phyloP scores from a whole-genome alignment of 2,797 vertebrate genomes.

The Momotus momota region DNA sequence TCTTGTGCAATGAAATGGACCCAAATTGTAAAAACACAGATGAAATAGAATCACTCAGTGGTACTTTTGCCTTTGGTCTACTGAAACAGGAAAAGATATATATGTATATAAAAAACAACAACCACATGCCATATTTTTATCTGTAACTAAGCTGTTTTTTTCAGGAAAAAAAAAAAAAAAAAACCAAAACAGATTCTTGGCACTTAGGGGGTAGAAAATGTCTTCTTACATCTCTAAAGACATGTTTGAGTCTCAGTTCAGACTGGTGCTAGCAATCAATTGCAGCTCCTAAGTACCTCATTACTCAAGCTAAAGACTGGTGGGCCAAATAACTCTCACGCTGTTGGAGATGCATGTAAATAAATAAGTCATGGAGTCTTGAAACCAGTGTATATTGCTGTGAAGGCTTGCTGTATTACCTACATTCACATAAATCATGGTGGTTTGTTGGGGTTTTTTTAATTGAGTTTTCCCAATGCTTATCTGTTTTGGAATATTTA shows the following conservation, averaged over 20 bases:
- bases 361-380: background rate
- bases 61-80: background rate
- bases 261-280: background rate
- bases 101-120: background rate
- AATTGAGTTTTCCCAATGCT: background rate
- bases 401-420: background rate
- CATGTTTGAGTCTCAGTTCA: background rate
- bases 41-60: background rate
- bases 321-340: background rate
- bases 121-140: background rate
- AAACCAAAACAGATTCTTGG: background rate
- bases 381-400: background rate
- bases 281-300: background rate
- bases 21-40: background rate
- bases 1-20: background rate
- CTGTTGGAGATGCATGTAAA: background rate
- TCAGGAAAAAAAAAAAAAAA: background rate
- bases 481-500: background rate
- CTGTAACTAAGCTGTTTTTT: background rate
- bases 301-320: background rate
- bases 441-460: rapidly evolving
- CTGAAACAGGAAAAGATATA: background rate
- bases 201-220: background rate
- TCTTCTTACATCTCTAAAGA: background rate
- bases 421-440: background rate